Conservation (phyloP, 2,113 vertebrate genomes). For the Cinclus cinclus region DNA sequence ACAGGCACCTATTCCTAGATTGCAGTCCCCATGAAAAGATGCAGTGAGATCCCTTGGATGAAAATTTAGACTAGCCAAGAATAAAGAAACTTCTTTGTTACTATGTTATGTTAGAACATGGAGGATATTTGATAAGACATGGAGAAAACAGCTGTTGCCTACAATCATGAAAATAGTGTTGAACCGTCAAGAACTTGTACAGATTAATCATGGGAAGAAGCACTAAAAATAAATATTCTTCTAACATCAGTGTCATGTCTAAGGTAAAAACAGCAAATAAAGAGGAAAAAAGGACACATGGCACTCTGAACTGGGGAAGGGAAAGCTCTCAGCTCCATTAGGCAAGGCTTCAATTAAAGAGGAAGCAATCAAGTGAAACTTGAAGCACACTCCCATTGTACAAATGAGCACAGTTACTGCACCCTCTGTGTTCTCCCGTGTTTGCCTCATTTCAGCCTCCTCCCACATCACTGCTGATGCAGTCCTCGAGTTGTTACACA, state of each 20-base stretch:
- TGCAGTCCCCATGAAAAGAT: background rate
- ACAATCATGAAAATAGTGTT: background rate
- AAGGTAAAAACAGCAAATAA: background rate
- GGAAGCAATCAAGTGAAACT: background rate
- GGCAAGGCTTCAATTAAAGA: background rate
- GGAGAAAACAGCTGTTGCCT: slow-evolving; percentile 49
- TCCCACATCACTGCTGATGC: background rate
- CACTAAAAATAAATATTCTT: slow-evolving; percentile 21
- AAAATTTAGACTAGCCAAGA: background rate
- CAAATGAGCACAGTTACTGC: background rate
- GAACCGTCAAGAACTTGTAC: background rate
- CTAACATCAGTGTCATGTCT: background rate
- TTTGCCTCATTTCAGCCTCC: background rate
- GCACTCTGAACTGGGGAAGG: background rate
- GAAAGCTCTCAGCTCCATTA: background rate
- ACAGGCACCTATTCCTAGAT: slow-evolving; percentile 29
- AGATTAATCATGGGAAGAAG: slow-evolving; percentile 22
- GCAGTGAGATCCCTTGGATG: background rate
- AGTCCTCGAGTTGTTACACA: background rate
- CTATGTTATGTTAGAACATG: slow-evolving; percentile 21
- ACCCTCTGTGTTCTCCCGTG: background rate
- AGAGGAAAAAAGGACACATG: background rate
- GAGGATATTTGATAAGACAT: slow-evolving; percentile 46
- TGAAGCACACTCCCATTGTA: background rate
- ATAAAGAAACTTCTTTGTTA: slow-evolving; percentile 31